Evolutionary conservation across 2,113 vertebrate species (phyloP), one percentile per base, ranked within the genome.

Genomic region (Symphodus melops): DNA sequence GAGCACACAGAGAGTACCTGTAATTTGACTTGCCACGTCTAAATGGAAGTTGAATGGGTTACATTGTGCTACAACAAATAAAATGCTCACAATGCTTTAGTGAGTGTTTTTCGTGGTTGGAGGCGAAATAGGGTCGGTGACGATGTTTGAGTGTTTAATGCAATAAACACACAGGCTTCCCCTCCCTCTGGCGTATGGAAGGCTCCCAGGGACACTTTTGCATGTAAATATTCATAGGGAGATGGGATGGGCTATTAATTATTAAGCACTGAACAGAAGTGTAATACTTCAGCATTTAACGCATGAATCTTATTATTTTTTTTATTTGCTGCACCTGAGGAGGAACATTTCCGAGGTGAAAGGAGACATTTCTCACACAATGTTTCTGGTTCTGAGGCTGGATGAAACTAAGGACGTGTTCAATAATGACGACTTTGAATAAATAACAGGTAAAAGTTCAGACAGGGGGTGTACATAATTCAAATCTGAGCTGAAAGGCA

Each of bases 151-250:
- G 89, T 81, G 86, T 92, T 93, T 91, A 92, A 93, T 82, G 88
- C 90, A 82, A 85, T 94, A 92, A 94, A 94, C 90, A 94, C 86
- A 92, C 88, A 89, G 48, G 62, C 84, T 87, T 88, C 82, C 25
- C 67, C 87, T 92, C 90, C 91, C 92, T 92, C 91, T 88, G 91
- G 91, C 89, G 82, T 79, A 77, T 64, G 62, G 81, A 79, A 78
- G 79, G 88, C 92, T 93, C 92, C 64, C 72, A 87, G 93, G 92
- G 92, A 94, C 91, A 89, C 87, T 91, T 51, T 91, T 85, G 83
- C 92, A 88, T 94, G 94, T 91, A 93, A 94, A 94, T 94, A 94
- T 94, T 94, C 92, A 92, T 89, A 84, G 87, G 84, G 82, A 63
- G 83, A 91, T 88, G 82, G 86, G 90, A 85, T 84, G 86, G 86